Evolutionary conservation across 2,888 invertebrate genomes (phyloP), one percentile per base, ranked within the genome.

Genomic region (Cataglyphis albicans): DNA sequence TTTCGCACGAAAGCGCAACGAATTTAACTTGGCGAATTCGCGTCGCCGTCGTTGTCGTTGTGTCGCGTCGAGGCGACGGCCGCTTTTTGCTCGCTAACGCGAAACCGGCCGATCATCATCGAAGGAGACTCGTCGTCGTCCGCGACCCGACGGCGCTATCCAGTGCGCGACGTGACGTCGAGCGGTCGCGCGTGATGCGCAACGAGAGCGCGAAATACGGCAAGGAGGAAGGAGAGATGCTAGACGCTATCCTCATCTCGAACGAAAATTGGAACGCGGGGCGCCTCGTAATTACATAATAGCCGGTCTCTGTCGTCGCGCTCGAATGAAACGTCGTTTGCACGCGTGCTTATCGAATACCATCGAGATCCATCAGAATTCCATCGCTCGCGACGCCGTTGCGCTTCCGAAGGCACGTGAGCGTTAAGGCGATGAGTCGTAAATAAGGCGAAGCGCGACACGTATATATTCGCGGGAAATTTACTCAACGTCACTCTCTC

Each of bases 181-280:
- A 52, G 6, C 21, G n/a, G 48, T 48, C 88, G 86, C 86, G 87
- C 81, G 86, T 84, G 78, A 85, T 86, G 81, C 76, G 73, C 68
- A 75, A 83, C 84, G 80, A 52, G 52, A 63, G 81, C 73, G 63
- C 64, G n/a, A 73, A 82, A 65, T 52, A 59, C 63, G 80, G 63
- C 18, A 15, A n/a, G 32, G 63, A 52, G 7, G 12, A 21, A 21
- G 21, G 12, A 38, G 38, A 12, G 41, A 44, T 15, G 38, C 25
- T 38, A 10, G 21, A 59, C 59, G 29, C 10, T 63, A 32, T 57
- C 32, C 38, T 76, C 57, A 48, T 35, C 72, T 80, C 64, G 80
- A 18, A 38, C 57, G 12, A 52, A 67, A 84, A 86, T 70, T 74
- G 72, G 81, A 48, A 76, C 75, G 21, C 9, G 44, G 5, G 44